Evolutionary conservation across 2,797 vertebrate species (phyloP).

Genomic region (Lagorchestes hirsutus): DNA sequence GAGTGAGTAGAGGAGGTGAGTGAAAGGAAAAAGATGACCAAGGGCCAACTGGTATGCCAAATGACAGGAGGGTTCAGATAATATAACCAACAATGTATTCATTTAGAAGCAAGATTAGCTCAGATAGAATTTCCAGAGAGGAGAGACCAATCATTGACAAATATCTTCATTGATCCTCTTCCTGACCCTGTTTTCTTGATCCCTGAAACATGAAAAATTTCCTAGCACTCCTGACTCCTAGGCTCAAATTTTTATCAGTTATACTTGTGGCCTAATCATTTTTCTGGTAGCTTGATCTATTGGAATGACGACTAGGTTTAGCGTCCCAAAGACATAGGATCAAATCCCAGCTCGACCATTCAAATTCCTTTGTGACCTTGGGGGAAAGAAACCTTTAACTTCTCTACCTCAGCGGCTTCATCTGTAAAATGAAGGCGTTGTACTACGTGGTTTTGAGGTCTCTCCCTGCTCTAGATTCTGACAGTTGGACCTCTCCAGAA

Average conservation of each 20-base stretch:
- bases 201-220: background rate
- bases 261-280: background rate
- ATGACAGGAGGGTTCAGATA: background rate
- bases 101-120: background rate
- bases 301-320: background rate
- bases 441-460: background rate
- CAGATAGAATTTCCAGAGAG: background rate
- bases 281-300: background rate
- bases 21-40: background rate
- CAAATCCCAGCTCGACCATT: background rate
- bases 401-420: background rate
- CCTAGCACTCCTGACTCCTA: background rate
- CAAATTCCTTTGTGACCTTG: background rate
- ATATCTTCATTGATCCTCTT: background rate
- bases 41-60: background rate
- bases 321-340: background rate
- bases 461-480: background rate
- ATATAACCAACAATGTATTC: background rate
- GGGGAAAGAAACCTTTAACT: background rate
- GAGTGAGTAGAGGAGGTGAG: background rate
- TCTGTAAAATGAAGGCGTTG: background rate
- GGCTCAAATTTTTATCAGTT: background rate
- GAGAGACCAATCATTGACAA: background rate
- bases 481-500: background rate
- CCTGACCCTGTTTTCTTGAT: background rate